Conservation (phyloP, 64 coral and sea anemone genomes). For the Montipora efflorescens region DNA sequence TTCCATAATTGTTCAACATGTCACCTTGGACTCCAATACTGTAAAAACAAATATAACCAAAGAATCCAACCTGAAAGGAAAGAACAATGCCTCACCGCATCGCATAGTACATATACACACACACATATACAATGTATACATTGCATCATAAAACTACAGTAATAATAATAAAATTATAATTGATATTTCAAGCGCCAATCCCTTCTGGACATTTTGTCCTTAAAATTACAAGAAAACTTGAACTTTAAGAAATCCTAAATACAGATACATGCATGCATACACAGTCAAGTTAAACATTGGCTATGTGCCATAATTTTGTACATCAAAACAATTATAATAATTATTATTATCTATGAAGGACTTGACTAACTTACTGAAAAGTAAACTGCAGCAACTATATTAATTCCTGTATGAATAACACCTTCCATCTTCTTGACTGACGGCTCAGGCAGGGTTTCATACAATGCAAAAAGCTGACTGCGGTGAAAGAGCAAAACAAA, state of each 20-base stretch:
- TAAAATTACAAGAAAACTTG: too few relatives aligned
- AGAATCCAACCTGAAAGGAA: conserved; percentile 87
- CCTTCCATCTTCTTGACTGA: conserved; percentile 93
- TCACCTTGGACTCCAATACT: conserved; percentile 91
- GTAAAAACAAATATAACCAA: conserved; percentile 93
- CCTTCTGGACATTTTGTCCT: too few relatives aligned
- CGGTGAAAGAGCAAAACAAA: not conserved
- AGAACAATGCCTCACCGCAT: not conserved
- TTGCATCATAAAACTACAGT: too few relatives aligned
- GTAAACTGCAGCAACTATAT: conserved; percentile 77
- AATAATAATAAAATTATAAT: too few relatives aligned
- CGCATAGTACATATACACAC: not conserved
- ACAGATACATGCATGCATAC: too few relatives aligned
- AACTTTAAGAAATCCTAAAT: too few relatives aligned
- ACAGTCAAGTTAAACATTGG: too few relatives aligned
- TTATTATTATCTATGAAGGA: too few relatives aligned
- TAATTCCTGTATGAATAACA: conserved; percentile 88
- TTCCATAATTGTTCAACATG: conserved; percentile 92
- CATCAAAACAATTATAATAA: not conserved
- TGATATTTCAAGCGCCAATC: too few relatives aligned
- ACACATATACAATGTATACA: too few relatives aligned
- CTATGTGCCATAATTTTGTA: too few relatives aligned
- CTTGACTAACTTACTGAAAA: conserved; percentile 66
- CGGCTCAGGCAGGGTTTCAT: conserved; percentile 95
- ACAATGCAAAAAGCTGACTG: conserved; percentile 98